Evolutionary conservation across 2,888 invertebrate genomes (phyloP).

Genomic region (Hyppa rectilinea): DNA sequence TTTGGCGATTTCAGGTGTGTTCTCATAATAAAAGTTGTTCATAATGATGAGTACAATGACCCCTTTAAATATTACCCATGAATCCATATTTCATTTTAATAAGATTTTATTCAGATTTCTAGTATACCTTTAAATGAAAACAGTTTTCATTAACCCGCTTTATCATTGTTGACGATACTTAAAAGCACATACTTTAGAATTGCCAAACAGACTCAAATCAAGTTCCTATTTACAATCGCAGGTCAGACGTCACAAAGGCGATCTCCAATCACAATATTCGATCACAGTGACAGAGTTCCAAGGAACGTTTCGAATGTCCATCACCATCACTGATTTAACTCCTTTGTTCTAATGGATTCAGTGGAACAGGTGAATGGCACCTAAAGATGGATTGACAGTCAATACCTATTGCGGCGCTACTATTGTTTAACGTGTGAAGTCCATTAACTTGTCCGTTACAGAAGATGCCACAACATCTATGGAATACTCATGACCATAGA

Average conservation of each 20-base stretch:
- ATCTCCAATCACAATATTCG: background rate
- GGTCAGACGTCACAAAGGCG: background rate
- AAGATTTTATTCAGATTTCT: background rate
- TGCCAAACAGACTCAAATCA: background rate
- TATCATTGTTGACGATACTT: background rate
- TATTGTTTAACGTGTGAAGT: constrained; percentile 35
- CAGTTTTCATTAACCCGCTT: background rate
- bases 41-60: too few species aligned
- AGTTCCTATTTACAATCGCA: background rate
- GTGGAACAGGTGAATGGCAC: constrained; percentile 25
- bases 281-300: background rate
- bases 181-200: background rate
- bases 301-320: constrained; percentile 4
- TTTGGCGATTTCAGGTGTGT: too few species aligned
- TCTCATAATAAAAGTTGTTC: too few species aligned
- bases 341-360: constrained; percentile 28
- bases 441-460: constrained; percentile 42
- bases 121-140: background rate
- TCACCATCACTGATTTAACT: constrained; percentile 17
- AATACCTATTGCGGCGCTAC: constrained; percentile 2
- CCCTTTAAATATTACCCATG: too few species aligned
- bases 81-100: too few species aligned
- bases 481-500: constrained; percentile 23
- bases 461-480: constrained; percentile 41
- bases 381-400: constrained; percentile 30